A percentile compares a stretch with the other conserved stretches of the same genome.
Conservation (phyloP, 2,797 vertebrate genomes). For the Thamnophis elegans region DNA sequence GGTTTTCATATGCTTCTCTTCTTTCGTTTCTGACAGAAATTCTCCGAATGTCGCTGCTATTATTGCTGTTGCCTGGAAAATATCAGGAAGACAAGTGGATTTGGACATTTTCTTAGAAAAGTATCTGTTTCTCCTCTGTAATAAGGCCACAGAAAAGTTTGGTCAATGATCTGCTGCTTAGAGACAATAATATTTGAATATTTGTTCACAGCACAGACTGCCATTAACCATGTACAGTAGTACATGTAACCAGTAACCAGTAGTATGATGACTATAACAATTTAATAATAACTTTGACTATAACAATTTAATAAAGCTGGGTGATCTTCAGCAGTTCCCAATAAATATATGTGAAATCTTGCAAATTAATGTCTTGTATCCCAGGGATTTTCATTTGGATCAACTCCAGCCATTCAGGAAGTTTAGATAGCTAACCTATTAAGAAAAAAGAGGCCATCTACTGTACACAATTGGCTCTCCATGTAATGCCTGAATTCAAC, state of each 20-base stretch:
- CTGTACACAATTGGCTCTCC: neutral
- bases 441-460: neutral
- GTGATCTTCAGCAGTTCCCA: neutral
- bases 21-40: conserved; percentile 2
- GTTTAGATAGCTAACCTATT: neutral
- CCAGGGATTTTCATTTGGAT: neutral
- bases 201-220: neutral
- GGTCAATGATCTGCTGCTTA: neutral
- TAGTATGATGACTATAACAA: neutral
- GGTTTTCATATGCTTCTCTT: conserved; percentile 29
- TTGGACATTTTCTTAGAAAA: neutral
- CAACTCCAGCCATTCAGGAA: neutral
- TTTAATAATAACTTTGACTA: no score
- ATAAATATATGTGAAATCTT: neutral
- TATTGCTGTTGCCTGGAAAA: conserved; percentile 38
- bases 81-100: neutral
- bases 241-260: no score
- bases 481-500: neutral
- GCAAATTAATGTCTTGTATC: neutral
- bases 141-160: neutral
- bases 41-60: conserved; percentile 10
- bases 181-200: neutral
- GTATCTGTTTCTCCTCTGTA: neutral
- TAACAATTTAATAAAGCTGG: neutral
- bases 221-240: neutral